phyloP scores from a whole-genome alignment of 2,113 vertebrate genomes.

The Heptranchias perlo region DNA sequence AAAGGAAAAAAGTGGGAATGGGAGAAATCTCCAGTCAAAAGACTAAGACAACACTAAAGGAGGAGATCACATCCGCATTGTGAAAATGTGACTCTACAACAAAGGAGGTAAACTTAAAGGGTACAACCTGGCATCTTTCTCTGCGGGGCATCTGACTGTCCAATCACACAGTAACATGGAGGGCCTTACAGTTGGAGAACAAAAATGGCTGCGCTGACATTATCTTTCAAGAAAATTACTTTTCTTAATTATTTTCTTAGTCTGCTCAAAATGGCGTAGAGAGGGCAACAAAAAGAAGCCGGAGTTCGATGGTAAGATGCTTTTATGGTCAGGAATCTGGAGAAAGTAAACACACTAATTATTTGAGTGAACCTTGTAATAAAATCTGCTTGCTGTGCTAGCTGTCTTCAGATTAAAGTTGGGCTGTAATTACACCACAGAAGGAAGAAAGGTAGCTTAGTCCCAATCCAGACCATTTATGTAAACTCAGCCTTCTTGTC shows the following conservation, averaged over 20 bases:
- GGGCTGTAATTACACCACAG: constrained; percentile 81
- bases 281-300: background rate
- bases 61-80: background rate
- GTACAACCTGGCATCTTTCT: background rate
- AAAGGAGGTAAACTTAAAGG: background rate
- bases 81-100: background rate
- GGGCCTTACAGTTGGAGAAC: background rate
- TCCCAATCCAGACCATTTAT: constrained; percentile 66
- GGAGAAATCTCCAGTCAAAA: background rate
- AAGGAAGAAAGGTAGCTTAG: constrained; percentile 69
- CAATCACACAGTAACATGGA: background rate
- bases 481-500: constrained; percentile 77
- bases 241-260: background rate
- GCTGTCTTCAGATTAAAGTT: constrained; percentile 66
- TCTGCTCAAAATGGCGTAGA: background rate
- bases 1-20: background rate
- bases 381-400: constrained; percentile 74
- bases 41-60: too few species aligned
- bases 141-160: background rate
- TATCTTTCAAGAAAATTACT: background rate
- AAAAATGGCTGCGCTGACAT: background rate
- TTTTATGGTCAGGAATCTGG: constrained; percentile 48
- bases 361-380: constrained; percentile 66
- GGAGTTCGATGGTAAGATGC: background rate
- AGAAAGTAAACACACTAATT: constrained; percentile 63